Base-by-base conservation (phyloP, 2,113 vertebrate genomes). In the Pelecanoides urinatrix region DNA sequence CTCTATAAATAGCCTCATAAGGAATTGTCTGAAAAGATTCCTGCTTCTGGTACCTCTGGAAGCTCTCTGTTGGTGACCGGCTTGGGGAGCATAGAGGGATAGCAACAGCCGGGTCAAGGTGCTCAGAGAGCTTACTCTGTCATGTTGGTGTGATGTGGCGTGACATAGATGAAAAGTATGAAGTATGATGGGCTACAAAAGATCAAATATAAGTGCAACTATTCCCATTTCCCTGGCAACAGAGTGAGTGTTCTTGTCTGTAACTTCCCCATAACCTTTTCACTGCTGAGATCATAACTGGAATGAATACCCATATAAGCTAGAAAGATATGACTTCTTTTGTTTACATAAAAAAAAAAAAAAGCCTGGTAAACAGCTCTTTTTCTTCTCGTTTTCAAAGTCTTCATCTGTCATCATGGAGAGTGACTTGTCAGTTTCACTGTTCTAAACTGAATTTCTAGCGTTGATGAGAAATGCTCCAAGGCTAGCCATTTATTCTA, bases 1-100 rank as follows among this genome's bases (percentile, higher is more conserved):
- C 27, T 93, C 97, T 96, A 94, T 92, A 98, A 98, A 98, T 97
- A 98, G 74, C 78, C 56, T 86, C 92, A 94, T 4, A 17, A 97
- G 96, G 55, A 97, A 90, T 65, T 97, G 97, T 92, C 96, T 78
- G 92, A 96, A 97, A 96, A 97, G 90, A 97, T 89, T 95, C 93
- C 79, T 96, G 87, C 66, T 95, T 92, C 92, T 83, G 29, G 77
- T 58, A 94, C 63, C 87, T 95, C 90, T 96, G 65, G 70, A 95
- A 97, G 94, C 45, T 72, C 80, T 88, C 92, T 93, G 40, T 91
- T 30, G 4, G 55, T 87, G 71, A 65, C 86, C 0, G 4, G 27
- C 44, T 52, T 11, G 87, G 74, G 76, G 67, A 91, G 12, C 18
- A 9, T 11, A 49, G 70, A 89, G 40, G 38, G 70, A 49, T 55